Percentiles rank a stretch among this genome's conserved stretches.
These are phyloP conservation scores for Heliconius melpomene DNA, from an alignment of 1,140 invertebrate genomes.

Conservation along the genomic window DNA sequence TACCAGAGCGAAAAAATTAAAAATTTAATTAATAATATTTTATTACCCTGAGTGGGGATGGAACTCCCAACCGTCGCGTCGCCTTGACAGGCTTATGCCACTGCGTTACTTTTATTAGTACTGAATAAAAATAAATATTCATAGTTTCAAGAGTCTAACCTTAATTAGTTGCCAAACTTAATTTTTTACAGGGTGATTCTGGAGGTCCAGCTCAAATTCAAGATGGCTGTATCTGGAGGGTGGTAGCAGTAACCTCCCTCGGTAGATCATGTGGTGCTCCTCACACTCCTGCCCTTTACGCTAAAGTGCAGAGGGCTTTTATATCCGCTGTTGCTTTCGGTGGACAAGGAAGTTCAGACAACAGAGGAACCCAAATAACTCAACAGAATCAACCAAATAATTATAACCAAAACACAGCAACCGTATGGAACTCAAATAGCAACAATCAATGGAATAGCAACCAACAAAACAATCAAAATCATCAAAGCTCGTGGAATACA, in stretches of 20 bases:
- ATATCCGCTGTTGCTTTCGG: conserved; percentile 54
- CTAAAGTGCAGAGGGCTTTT: conserved; percentile 53
- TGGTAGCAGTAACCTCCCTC: conserved; percentile 84
- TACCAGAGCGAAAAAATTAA: too few species aligned
- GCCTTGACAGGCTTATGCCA: too few species aligned
- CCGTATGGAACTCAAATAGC: neutral
- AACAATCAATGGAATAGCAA: conserved; percentile 7
- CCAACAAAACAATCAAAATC: conserved; percentile 7
- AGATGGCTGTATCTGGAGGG: conserved; percentile 77
- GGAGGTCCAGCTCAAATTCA: conserved; percentile 84
- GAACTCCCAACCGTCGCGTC: too few species aligned
- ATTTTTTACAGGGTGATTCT: conserved; percentile 83
- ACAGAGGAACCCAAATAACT: neutral
- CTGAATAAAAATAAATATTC: too few species aligned
- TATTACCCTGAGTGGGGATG: too few species aligned
- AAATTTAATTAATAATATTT: too few species aligned
- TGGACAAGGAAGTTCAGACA: conserved; percentile 19
- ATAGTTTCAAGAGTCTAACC: too few species aligned
- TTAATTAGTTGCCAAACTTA: too few species aligned
- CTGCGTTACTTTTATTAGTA: too few species aligned
- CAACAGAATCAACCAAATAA: neutral
- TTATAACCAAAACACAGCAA: neutral
- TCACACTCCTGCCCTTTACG: conserved; percentile 83
- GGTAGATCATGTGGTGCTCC: conserved; percentile 81
- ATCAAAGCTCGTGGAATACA: neutral